Conservation (phyloP, 2,888 invertebrate species). For the Tenthredo livida region DNA sequence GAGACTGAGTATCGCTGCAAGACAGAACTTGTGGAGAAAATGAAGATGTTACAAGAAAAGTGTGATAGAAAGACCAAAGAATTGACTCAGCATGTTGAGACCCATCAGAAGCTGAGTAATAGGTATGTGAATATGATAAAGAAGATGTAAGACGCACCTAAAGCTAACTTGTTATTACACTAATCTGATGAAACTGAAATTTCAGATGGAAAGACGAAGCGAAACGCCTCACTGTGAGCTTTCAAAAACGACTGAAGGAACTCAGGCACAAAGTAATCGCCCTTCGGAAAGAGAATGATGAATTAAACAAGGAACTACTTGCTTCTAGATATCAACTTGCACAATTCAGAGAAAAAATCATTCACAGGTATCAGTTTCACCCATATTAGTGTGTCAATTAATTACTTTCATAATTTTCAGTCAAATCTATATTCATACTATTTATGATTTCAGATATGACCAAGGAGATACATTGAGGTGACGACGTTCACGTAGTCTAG, state of each 20-base stretch:
- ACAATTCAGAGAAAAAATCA: slow-evolving; percentile 63
- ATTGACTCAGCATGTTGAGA: slow-evolving; percentile 81
- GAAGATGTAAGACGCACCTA: not conserved
- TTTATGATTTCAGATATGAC: slow-evolving; percentile 62
- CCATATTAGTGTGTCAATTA: not conserved
- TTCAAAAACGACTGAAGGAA: slow-evolving; percentile 81
- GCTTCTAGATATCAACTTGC: slow-evolving; percentile 68
- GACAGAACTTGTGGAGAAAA: slow-evolving; percentile 57
- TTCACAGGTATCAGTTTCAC: slow-evolving; percentile 63
- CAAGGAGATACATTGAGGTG: slow-evolving; percentile 67
- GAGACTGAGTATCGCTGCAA: slow-evolving; percentile 55
- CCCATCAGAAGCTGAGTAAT: slow-evolving; percentile 82
- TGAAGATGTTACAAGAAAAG: slow-evolving; percentile 67
- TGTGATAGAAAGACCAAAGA: slow-evolving; percentile 79
- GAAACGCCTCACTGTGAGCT: slow-evolving; percentile 82
- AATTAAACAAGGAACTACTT: slow-evolving; percentile 72
- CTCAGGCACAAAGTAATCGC: slow-evolving; percentile 81
- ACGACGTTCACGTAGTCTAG: slow-evolving; percentile 59
- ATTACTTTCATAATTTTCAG: not conserved
- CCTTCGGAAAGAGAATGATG: slow-evolving; percentile 79
- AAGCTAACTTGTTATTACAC: not conserved
- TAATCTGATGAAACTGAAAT: slow-evolving; percentile 50
- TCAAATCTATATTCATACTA: slow-evolving; percentile 37
- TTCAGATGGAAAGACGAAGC: slow-evolving; percentile 85
- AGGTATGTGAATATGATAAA: slow-evolving; percentile 74